Conservation (phyloP, 2,113 vertebrate genomes). For the Leucosticte australis region DNA sequence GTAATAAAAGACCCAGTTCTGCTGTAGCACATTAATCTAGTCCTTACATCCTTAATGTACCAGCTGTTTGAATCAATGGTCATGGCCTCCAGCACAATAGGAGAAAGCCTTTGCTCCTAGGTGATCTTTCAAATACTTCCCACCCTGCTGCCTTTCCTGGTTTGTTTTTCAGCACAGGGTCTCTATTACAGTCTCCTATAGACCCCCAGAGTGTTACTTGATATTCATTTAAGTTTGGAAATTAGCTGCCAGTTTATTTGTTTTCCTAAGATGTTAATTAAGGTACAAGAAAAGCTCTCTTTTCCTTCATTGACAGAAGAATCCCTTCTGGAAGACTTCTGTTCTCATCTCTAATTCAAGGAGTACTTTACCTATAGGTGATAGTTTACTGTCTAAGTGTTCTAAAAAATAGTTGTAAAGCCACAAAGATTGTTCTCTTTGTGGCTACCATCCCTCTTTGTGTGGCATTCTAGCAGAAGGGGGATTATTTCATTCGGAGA, state of each 20-base stretch:
- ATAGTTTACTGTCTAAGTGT: background rate
- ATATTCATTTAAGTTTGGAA: background rate
- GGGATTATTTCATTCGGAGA: background rate
- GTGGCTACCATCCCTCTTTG: background rate
- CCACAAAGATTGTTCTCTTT: background rate
- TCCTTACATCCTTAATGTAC: background rate
- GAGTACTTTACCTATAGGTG: background rate
- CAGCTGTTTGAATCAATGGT: background rate
- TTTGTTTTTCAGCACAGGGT: background rate
- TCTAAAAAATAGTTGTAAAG: background rate
- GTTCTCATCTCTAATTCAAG: background rate
- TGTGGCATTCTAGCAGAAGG: background rate
- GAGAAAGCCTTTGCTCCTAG: background rate
- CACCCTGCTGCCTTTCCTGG: rapidly evolving
- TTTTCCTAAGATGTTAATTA: background rate
- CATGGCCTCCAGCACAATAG: background rate
- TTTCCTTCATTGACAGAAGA: background rate
- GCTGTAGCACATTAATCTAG: background rate
- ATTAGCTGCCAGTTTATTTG: background rate
- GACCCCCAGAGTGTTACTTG: background rate
- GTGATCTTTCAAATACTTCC: background rate
- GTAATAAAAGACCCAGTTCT: background rate
- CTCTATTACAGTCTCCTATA: background rate
- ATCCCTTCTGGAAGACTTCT: background rate
- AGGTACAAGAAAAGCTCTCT: background rate